Evolutionary conservation across 2,888 invertebrate genomes (phyloP).

Genomic region (Sacculina carcini): DNA sequence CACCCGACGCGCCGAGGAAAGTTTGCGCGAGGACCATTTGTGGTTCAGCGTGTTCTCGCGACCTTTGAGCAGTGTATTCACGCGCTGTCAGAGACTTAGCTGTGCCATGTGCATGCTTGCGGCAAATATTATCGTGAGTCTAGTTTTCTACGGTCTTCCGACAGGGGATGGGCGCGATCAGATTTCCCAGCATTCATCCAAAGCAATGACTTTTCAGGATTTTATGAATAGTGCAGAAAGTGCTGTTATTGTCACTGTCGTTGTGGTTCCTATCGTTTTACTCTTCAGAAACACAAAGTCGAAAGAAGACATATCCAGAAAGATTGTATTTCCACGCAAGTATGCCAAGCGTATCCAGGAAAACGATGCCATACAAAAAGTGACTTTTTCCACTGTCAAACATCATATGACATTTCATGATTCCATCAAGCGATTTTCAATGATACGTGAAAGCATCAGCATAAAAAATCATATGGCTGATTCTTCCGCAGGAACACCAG

Average conservation of each 20-base stretch:
- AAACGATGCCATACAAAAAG: conserved; percentile 7
- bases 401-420: no score
- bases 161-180: conserved; percentile 13
- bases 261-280: conserved; percentile 9
- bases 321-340: neutral
- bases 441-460: no score
- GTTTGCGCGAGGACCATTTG: conserved; percentile 24
- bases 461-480: no score
- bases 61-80: conserved; percentile 20
- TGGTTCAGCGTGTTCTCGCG: conserved; percentile 26
- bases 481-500: no score
- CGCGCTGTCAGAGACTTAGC: conserved; percentile 23
- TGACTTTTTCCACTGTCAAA: no score
- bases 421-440: no score
- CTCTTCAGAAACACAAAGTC: conserved; percentile 7
- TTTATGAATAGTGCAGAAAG: conserved; percentile 6
- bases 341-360: no score
- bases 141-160: conserved; percentile 23
- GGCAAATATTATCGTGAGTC: conserved; percentile 25
- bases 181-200: neutral
- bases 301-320: neutral
- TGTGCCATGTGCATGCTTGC: conserved; percentile 24
- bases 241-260: conserved; percentile 6
- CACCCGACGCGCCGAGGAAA: conserved; percentile 16
- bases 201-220: neutral